Conservation (phyloP, 2,797 vertebrate genomes). For the Sebastes flavidus region DNA sequence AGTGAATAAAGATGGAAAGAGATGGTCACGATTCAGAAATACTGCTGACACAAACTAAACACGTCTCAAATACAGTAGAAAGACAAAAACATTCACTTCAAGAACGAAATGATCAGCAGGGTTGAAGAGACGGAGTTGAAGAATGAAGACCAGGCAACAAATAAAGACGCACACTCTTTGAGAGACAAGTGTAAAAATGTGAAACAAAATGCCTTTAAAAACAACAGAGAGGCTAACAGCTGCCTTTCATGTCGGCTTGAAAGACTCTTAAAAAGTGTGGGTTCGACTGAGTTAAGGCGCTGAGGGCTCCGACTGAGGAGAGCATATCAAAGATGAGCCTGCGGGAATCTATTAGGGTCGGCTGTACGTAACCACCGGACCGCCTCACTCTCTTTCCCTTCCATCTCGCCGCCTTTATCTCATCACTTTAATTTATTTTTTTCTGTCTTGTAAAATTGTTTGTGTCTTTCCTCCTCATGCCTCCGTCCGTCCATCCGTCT, state of each 20-base stretch:
- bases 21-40: neutral
- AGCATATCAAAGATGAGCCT: constrained; percentile 66
- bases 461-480: neutral
- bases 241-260: constrained; percentile 67
- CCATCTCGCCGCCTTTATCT: constrained; percentile 16
- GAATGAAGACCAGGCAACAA: constrained; percentile 3
- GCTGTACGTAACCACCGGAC: constrained; percentile 12
- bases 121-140: neutral
- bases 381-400: constrained; percentile 22
- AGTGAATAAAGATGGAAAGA: neutral
- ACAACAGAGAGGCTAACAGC: constrained; percentile 39
- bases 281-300: constrained; percentile 25
- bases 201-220: constrained; percentile 39
- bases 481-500: neutral
- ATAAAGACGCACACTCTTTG: constrained; percentile 13
- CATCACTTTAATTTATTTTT: neutral
- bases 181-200: constrained; percentile 19
- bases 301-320: constrained; percentile 17
- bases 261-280: constrained; percentile 47
- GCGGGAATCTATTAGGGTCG: constrained; percentile 46
- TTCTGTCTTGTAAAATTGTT: constrained; percentile 22
- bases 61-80: neutral
- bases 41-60: neutral
- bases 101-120: neutral
- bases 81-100: neutral